A percentile compares a stretch with the other conserved stretches of the same genome.
phyloP scores from a whole-genome alignment of 2,888 invertebrate genomes.

The Cerastis leucographa region DNA sequence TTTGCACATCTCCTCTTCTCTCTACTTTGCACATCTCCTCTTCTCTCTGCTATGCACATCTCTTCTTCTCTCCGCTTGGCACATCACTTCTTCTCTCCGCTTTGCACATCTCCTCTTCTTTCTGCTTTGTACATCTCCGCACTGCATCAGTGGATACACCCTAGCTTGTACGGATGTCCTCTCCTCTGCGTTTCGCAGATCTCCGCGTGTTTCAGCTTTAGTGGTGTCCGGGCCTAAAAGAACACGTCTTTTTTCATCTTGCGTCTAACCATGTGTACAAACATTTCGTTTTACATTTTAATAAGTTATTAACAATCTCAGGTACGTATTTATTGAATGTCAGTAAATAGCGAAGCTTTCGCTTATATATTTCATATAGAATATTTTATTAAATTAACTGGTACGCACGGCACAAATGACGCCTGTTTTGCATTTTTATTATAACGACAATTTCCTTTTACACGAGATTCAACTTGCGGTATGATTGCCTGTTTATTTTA shows the following conservation, averaged over 20 bases:
- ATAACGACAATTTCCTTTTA: constrained; percentile 67
- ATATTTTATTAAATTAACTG: constrained; percentile 37
- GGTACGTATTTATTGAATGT: constrained; percentile 20
- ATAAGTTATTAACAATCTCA: constrained; percentile 40
- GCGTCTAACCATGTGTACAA: not conserved
- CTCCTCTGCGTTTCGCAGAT: no score
- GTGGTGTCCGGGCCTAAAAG: not conserved
- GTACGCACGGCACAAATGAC: constrained; percentile 31
- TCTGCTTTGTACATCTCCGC: no score
- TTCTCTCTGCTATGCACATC: no score
- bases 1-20: no score
- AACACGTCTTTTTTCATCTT: not conserved
- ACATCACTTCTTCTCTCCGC: no score
- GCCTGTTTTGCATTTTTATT: constrained; percentile 78
- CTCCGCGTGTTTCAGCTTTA: no score
- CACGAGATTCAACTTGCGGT: constrained; percentile 41
- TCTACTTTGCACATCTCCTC: no score
- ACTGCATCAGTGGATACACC: no score
- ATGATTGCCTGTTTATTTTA: constrained; percentile 33
- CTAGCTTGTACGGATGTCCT: no score
- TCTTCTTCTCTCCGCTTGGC: no score
- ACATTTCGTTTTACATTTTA: not conserved
- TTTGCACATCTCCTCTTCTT: no score
- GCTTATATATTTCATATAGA: not conserved
- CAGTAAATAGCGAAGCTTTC: constrained; percentile 16